Evolutionary conservation across 1,140 invertebrate species (phyloP).

Genomic region (Leptopilina boulardi): DNA sequence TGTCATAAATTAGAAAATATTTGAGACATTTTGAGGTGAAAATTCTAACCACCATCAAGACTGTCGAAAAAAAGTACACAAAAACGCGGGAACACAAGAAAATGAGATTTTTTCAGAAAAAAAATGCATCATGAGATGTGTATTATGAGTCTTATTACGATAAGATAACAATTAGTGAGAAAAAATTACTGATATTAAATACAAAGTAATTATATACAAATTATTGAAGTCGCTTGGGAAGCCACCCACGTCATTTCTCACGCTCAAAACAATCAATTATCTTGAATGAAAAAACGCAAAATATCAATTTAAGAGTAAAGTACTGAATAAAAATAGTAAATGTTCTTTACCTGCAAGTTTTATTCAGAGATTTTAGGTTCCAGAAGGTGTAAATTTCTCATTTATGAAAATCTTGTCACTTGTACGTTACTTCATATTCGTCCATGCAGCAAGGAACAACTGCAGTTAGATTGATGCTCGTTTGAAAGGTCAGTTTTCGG

Average conservation of each 20-base stretch:
- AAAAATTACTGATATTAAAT: neutral
- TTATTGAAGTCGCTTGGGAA: neutral
- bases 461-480: constrained; percentile 58
- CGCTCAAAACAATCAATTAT: constrained; percentile 31
- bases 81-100: constrained; percentile 51
- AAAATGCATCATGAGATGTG: neutral
- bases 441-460: constrained; percentile 48
- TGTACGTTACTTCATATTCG: constrained; percentile 45
- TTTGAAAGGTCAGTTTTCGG: constrained; percentile 63
- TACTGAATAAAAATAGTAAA: neutral
- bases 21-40: neutral
- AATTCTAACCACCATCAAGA: neutral
- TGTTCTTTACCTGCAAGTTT: constrained; percentile 39
- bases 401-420: constrained; percentile 45
- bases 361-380: constrained; percentile 30
- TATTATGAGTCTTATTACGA: neutral
- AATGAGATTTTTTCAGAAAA: neutral
- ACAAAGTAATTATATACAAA: neutral
- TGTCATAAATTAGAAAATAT: constrained; percentile 41
- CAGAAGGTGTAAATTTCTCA: constrained; percentile 40
- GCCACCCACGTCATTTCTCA: constrained; percentile 28
- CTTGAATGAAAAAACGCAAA: neutral
- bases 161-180: neutral
- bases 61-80: constrained; percentile 7
- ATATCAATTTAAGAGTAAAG: neutral